Conservation (phyloP, 2,797 vertebrate species). For the Sebastes paucispinis region DNA sequence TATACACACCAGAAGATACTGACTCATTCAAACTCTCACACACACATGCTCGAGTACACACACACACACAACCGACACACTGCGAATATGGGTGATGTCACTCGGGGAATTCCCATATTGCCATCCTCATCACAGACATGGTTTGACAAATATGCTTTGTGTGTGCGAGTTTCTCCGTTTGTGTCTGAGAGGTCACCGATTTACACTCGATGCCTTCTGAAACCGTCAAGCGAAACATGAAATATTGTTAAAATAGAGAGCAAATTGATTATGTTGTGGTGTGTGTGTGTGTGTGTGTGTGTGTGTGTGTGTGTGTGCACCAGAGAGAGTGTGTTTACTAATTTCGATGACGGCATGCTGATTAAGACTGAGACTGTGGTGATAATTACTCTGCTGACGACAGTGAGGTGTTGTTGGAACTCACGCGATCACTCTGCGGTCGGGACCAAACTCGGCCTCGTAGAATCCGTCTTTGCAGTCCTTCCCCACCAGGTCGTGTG, state of each 20-base stretch:
- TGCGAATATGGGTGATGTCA: constrained; percentile 75
- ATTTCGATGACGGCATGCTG: not conserved
- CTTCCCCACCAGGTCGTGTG: constrained; percentile 96
- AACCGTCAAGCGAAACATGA: constrained; percentile 39
- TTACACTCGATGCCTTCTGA: constrained; percentile 5
- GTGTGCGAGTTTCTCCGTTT: constrained; percentile 10
- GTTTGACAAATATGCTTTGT: constrained; percentile 54
- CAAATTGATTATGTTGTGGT: not conserved
- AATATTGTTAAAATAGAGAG: constrained; percentile 45
- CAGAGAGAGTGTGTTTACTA: not conserved
- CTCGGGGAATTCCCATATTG: constrained; percentile 77
- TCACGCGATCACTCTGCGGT: constrained; percentile 94
- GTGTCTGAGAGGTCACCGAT: constrained; percentile 28
- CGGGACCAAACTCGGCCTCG: constrained; percentile 95
- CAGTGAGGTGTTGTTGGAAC: constrained; percentile 66
- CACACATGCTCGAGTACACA: constrained; percentile 25
- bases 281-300: not conserved
- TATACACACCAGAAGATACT: constrained; percentile 36
- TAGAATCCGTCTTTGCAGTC: constrained; percentile 98
- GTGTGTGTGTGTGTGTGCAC: not conserved
- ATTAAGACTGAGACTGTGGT: constrained; percentile 4
- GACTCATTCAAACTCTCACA: constrained; percentile 51
- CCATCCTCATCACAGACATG: constrained; percentile 62
- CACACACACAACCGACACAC: constrained; percentile 27
- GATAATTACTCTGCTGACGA: not conserved